Percentiles rank a stretch among this genome's conserved stretches.
These are phyloP conservation scores for Amorpha juglandis DNA, from an alignment of 2,888 invertebrate genomes.

Conservation along the genomic window DNA sequence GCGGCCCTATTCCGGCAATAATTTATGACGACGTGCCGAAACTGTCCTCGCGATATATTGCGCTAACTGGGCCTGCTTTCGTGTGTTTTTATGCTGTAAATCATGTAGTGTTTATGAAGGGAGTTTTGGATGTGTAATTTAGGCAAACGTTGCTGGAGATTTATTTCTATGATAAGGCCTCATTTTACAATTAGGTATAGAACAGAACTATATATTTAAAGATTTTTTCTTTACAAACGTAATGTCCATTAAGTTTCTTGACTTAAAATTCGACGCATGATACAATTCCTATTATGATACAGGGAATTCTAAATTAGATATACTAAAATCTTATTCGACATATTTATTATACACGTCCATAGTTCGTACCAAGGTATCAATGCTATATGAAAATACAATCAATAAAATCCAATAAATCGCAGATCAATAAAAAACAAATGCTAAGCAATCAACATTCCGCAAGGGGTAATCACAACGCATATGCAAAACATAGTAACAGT, in stretches of 20 bases:
- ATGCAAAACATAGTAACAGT: constrained; percentile 55
- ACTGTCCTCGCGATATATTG: constrained; percentile 49
- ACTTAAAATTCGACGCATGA: no score
- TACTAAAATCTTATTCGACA: no score
- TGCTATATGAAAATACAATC: not conserved
- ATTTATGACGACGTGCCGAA: constrained; percentile 70
- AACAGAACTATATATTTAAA: no score
- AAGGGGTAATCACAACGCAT: constrained; percentile 44
- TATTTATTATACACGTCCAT: not conserved
- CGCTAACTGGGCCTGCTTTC: constrained; percentile 46
- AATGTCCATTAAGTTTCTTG: no score
- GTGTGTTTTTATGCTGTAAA: constrained; percentile 35
- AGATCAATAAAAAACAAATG: constrained; percentile 39
- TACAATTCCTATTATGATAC: no score
- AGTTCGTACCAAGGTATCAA: not conserved
- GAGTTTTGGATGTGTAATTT: not conserved
- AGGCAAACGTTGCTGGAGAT: not conserved
- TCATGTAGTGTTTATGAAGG: constrained; percentile 24
- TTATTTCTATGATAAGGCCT: not conserved
- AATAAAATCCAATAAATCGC: constrained; percentile 13
- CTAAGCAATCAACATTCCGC: constrained; percentile 39
- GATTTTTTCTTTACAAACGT: no score
- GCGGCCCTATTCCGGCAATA: constrained; percentile 65
- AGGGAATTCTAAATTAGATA: no score
- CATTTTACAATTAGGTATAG: no score